Conservation (phyloP, 2,888 invertebrate species). For the Meiosimyza platycephala region DNA sequence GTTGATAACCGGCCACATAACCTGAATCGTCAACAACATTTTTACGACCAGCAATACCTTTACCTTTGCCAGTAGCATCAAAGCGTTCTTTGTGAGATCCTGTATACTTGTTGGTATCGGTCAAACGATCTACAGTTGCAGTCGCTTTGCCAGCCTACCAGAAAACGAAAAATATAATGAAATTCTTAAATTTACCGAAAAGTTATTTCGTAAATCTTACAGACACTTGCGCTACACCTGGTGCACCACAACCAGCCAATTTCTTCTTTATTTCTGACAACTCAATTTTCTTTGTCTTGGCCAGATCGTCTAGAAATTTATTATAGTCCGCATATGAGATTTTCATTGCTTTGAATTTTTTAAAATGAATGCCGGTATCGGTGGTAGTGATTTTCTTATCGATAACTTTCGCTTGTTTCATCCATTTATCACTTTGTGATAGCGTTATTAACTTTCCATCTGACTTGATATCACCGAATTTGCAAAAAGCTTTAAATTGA, state of each 20-base stretch:
- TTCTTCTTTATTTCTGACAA: constrained; percentile 83
- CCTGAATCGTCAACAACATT: constrained; percentile 80
- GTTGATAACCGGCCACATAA: constrained; percentile 87
- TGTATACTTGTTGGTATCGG: constrained; percentile 88
- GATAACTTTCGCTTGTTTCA: constrained; percentile 89
- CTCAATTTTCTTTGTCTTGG: constrained; percentile 86
- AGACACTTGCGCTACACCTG: constrained; percentile 70
- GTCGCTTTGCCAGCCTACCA: constrained; percentile 66
- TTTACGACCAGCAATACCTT: constrained; percentile 86
- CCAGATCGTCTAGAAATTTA: constrained; percentile 86
- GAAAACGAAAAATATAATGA: background rate
- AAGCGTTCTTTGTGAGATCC: constrained; percentile 89
- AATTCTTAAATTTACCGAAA: background rate
- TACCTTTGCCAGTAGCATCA: constrained; percentile 86
- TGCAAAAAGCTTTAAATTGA: constrained; percentile 83
- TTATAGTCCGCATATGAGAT: constrained; percentile 82
- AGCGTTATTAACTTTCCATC: constrained; percentile 87
- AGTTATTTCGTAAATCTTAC: constrained; percentile 44
- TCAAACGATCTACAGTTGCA: constrained; percentile 75
- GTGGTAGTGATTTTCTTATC: constrained; percentile 90
- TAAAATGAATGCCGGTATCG: constrained; percentile 90
- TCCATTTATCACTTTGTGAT: constrained; percentile 94
- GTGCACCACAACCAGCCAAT: constrained; percentile 82
- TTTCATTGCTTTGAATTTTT: constrained; percentile 86
- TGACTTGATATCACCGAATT: constrained; percentile 88